Evolutionary conservation across 2,888 invertebrate species (phyloP).

Genomic region (Volucella inflata): DNA sequence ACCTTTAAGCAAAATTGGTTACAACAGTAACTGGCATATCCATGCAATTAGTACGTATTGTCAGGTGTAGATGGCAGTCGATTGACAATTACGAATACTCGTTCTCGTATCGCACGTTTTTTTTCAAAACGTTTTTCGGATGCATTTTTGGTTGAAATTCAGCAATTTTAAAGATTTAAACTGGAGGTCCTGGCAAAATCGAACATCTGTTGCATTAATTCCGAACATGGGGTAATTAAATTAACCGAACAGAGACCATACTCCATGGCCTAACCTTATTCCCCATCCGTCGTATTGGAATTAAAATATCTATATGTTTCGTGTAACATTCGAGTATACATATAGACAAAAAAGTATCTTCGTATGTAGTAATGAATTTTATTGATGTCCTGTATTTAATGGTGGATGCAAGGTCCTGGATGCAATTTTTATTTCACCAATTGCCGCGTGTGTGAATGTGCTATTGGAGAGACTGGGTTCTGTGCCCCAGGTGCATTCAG

Average conservation of each 20-base stretch:
- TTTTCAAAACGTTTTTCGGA: neutral
- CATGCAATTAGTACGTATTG: constrained; percentile 63
- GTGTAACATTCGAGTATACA: neutral
- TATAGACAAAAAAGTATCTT: no score
- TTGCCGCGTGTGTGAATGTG: neutral
- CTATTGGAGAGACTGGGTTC: neutral
- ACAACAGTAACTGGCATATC: constrained; percentile 39
- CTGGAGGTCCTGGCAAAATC: constrained; percentile 20
- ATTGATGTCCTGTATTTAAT: constrained; percentile 61
- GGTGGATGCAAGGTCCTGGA: constrained; percentile 3
- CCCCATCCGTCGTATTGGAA: constrained; percentile 6
- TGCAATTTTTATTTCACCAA: constrained; percentile 4
- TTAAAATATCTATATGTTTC: neutral
- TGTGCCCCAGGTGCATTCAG: constrained; percentile 34
- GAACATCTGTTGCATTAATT: constrained; percentile 69
- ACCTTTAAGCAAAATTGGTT: constrained; percentile 35
- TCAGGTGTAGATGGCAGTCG: constrained; percentile 63
- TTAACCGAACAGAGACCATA: constrained; percentile 26
- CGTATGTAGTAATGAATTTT: constrained; percentile 50
- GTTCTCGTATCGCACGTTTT: neutral
- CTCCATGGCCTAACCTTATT: constrained; percentile 16
- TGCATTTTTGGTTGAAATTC: neutral
- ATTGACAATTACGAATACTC: constrained; percentile 58
- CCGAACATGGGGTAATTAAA: constrained; percentile 49
- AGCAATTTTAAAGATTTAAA: neutral